These are phyloP conservation scores for Danio choprae DNA, from an alignment of 2,797 vertebrate species.

Conservation along the genomic window DNA sequence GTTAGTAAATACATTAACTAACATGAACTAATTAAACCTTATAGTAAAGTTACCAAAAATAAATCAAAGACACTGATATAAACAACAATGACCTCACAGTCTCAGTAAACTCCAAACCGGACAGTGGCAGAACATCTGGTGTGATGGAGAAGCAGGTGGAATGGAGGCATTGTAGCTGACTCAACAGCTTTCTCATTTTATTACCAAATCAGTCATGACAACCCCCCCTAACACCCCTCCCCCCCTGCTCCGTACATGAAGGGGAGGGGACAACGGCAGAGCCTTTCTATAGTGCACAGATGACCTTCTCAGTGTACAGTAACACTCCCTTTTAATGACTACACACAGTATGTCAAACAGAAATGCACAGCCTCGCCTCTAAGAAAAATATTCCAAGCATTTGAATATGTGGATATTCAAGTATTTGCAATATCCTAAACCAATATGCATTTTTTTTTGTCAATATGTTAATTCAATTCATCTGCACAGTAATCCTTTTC, in stretches of 20 bases:
- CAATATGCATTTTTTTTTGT: slow-evolving; percentile 26
- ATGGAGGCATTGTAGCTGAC: slow-evolving; percentile 79
- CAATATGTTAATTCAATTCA: slow-evolving; percentile 26
- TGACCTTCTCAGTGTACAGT: slow-evolving; percentile 42
- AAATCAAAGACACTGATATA: not conserved
- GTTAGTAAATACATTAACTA: too few species aligned
- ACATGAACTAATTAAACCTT: too few species aligned
- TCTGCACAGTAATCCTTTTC: slow-evolving; percentile 12
- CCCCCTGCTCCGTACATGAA: slow-evolving; percentile 73
- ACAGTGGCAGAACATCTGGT: slow-evolving; percentile 47
- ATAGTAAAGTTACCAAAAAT: too few species aligned
- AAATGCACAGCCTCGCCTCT: not conserved
- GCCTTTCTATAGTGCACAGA: slow-evolving; percentile 21
- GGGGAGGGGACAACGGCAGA: slow-evolving; percentile 62
- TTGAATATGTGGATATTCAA: slow-evolving; percentile 12
- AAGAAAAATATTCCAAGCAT: not conserved
- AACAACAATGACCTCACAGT: slow-evolving; percentile 14
- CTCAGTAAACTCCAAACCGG: slow-evolving; percentile 36
- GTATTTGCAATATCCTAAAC: slow-evolving; percentile 7
- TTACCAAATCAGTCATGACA: slow-evolving; percentile 83
- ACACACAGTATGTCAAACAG: not conserved
- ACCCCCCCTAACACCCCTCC: too few species aligned
- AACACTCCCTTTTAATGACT: not conserved
- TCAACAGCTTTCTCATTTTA: slow-evolving; percentile 82
- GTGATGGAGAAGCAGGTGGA: slow-evolving; percentile 78